Evolutionary conservation across 2,113 vertebrate genomes (phyloP), one percentile per base, ranked within the genome.

Genomic region (Catharus bicknelli): DNA sequence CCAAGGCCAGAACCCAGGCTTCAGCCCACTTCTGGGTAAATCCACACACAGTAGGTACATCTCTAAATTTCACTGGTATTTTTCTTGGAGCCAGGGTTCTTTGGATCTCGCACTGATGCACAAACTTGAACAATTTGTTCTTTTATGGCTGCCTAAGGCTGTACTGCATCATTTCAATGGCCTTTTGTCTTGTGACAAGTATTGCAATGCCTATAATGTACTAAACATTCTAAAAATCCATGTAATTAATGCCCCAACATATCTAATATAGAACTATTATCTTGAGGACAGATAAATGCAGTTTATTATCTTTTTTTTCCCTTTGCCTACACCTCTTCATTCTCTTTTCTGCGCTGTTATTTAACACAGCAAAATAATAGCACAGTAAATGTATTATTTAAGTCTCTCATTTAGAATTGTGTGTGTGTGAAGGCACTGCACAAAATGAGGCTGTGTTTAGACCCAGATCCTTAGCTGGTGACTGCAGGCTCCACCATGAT

Each of bases 141-240:
- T 96, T 88, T 95, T 92, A 87, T 95, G 78, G 70, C 78, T 88
- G 81, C 95, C 91, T 86, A 81, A 94, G 93, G 93, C 95, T 91
- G 81, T 84, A 68, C 86, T 88, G 95, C 95, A 96, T 95, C 83
- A 90, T 96, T 91, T 94, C 88, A 97, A 96, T 90, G 95, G 95
- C 83, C 87, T 94, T 95, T 95, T 96, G 81, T 96, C 90, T 95
- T 92, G 67, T 89, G 92, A 91, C 61, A 90, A 96, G 74, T 85
- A 85, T 83, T 93, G 95, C 93, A 93, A 88, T 93, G 87, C 78
- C 74, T 95, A 93, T 85, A 94, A 95, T 89, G 74, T 66, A 74
- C 78, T 76, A 90, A 93, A 95, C 81, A 96, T 95, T 89, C 89
- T 88, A 96, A 95, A 96, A 96, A 94, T 94, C 90, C 95, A 62